phyloP scores from a whole-genome alignment of 2,797 vertebrate species.

The Anguilla obscura region DNA sequence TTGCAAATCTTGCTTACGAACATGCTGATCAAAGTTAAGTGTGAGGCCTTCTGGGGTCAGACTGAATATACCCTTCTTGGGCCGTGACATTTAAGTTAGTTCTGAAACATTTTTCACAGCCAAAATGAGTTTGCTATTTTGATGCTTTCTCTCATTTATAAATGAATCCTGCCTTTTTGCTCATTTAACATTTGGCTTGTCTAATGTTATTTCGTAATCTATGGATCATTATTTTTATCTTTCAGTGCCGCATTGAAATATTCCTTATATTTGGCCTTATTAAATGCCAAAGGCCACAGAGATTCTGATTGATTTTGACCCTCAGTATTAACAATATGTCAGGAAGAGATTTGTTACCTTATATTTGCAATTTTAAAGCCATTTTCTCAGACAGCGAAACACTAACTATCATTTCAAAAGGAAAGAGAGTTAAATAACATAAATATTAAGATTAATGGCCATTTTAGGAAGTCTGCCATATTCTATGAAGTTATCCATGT shows the following conservation, averaged over 20 bases:
- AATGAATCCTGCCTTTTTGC: not conserved
- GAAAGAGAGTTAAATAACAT: conserved; percentile 17
- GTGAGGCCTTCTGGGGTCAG: not conserved
- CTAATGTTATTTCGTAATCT: not conserved
- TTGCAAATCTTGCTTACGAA: not conserved
- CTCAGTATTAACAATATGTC: not conserved
- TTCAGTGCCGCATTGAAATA: not conserved
- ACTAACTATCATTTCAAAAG: conserved; percentile 18
- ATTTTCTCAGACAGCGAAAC: conserved; percentile 16
- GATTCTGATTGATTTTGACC: conserved; percentile 19
- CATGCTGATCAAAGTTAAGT: not conserved
- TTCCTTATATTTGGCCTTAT: not conserved
- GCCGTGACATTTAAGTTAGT: not conserved
- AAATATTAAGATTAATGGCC: conserved; percentile 23
- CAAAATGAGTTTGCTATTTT: not conserved
- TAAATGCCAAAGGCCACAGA: conserved; percentile 25
- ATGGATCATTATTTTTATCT: not conserved
- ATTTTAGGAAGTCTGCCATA: conserved; percentile 27
- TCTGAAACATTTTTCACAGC: not conserved
- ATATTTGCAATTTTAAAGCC: conserved; percentile 24
- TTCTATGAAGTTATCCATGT: conserved; percentile 20
- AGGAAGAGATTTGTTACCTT: not conserved
- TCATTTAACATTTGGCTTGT: not conserved
- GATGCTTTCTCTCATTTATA: not conserved
- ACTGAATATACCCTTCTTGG: not conserved